Conservation (phyloP, 2,113 vertebrate species). For the Otolemur garnettii region DNA sequence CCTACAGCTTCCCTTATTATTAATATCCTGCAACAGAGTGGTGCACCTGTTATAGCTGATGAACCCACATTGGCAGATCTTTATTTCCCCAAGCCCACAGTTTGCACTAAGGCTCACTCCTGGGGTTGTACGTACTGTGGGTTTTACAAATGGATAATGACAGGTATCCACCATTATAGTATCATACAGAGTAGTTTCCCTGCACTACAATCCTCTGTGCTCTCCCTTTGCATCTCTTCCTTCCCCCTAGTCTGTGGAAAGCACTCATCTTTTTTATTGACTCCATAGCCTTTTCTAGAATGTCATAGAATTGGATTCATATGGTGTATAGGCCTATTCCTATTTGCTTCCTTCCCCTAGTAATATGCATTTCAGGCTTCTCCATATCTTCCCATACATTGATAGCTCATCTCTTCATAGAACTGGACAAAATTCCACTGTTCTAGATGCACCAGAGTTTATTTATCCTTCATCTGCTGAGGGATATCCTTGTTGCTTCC, state of each 20-base stretch:
- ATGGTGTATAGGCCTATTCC: neutral
- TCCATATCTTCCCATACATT: neutral
- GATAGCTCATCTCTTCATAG: neutral
- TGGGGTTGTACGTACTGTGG: neutral
- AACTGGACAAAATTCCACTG: neutral
- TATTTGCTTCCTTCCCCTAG: neutral
- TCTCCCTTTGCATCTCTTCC: neutral
- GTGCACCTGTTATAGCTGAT: neutral
- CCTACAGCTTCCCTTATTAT: rapidly evolving
- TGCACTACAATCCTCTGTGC: neutral
- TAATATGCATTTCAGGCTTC: neutral
- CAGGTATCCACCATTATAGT: neutral
- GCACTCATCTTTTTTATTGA: neutral
- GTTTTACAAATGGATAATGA: neutral
- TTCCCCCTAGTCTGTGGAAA: neutral
- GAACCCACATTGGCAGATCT: neutral
- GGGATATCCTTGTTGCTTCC: neutral
- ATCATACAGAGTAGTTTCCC: neutral
- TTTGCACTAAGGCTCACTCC: neutral
- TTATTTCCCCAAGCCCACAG: neutral
- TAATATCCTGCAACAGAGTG: neutral
- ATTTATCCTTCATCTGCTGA: neutral
- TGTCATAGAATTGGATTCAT: neutral
- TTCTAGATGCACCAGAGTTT: neutral
- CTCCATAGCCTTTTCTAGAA: neutral